A percentile compares a stretch with the other conserved stretches of the same genome.
phyloP scores from a whole-genome alignment of 2,888 invertebrate species.

The Helobdella robusta region DNA sequence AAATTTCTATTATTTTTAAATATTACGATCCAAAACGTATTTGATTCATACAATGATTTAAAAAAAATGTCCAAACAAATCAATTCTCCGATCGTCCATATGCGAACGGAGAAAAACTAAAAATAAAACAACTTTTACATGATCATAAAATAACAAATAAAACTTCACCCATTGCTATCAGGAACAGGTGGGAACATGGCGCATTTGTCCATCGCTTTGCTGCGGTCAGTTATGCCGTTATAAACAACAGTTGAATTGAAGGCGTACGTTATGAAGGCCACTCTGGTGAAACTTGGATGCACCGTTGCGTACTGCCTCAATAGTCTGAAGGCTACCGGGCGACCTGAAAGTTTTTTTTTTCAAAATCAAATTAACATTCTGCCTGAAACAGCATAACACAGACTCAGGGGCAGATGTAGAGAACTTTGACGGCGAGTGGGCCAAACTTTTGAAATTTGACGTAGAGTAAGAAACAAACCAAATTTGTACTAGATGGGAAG shows the following conservation, averaged over 20 bases:
- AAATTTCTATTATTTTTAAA: too few relatives aligned
- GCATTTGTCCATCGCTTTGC: constrained; percentile 12
- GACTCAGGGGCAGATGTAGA: background rate
- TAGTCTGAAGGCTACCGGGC: constrained; percentile 20
- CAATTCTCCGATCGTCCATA: too few relatives aligned
- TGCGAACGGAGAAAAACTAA: too few relatives aligned
- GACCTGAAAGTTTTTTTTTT: constrained; percentile 4
- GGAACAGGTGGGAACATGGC: constrained; percentile 13
- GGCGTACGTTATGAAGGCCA: constrained; percentile 32
- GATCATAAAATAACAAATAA: too few relatives aligned
- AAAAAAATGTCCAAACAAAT: too few relatives aligned
- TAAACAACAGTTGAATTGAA: constrained; percentile 26
- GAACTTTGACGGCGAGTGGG: background rate
- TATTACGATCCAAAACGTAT: too few relatives aligned
- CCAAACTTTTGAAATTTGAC: background rate
- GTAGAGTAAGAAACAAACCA: too few relatives aligned
- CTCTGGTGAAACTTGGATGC: constrained; percentile 30
- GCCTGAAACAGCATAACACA: background rate
- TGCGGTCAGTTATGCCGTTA: constrained; percentile 29
- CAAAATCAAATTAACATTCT: background rate
- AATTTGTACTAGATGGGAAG: background rate
- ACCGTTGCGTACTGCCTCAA: constrained; percentile 32
- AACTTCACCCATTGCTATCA: too few relatives aligned
- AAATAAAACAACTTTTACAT: too few relatives aligned
- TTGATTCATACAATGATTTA: too few relatives aligned